Evolutionary conservation across 1,140 invertebrate species (phyloP), one percentile per base, ranked within the genome.

Genomic region (Ganaspis sp.): DNA sequence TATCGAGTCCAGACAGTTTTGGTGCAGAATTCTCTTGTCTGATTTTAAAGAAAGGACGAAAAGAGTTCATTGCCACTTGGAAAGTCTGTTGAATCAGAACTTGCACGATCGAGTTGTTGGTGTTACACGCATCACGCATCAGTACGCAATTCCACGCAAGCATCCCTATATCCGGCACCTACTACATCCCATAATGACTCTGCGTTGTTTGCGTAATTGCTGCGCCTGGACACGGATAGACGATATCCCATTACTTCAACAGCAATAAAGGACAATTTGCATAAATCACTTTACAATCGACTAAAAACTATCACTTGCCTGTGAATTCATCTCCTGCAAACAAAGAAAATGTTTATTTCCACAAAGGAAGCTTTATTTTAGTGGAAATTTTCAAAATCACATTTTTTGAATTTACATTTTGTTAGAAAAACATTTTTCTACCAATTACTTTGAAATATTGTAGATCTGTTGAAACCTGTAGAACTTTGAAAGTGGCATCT

Each of bases 41-140:
- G n/a, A n/a, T 8, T 11, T 6, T 9, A 64, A 64, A n/a, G n/a
- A 29, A 64, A 26, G 9, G 23, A 64, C 58, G 58, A 64, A 64
- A 26, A 26, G n/a, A 64, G 58, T 64, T 64, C 58, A 26, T 64
- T 64, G 58, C 58, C 23, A 64, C 58, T 64, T 11, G 15, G 58
- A 26, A 29, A 29, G 19, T 54, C 19, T 11, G 53, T 26, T 54
- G 54, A 64, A 64, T 29, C 58, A 26, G 58, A 26, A 64, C 29
- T 26, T 21, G 58, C 58, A 64, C 58, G 58, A 64, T 64, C 58
- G 58, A 8, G 58, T 64, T 64, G 58, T 29, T 64, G 58, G 58
- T n/a, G 58, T 64, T 64, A 34, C 58, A 64, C 58, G 58, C 58
- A 64, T 64, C 58, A 64, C 26, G 58, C 58, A 64, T 64, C 58